A percentile compares a stretch with the other conserved stretches of the same genome.
Evolutionary conservation across 2,888 invertebrate species (phyloP).

Genomic region (Thecocarcelia acutangulata): DNA sequence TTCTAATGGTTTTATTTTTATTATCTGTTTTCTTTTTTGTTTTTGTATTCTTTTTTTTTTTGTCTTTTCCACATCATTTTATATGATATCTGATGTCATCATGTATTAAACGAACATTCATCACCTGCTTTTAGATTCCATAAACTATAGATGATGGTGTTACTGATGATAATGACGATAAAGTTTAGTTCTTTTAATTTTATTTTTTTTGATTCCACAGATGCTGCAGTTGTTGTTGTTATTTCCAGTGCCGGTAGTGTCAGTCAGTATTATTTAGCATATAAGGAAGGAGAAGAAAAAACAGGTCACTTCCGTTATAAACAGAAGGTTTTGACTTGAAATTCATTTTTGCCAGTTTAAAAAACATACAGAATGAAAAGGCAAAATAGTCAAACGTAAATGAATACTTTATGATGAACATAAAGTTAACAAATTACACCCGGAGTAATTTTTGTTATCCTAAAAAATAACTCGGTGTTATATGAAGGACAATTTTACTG

Average conservation of each 20-base stretch:
- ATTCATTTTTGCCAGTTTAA: slow-evolving; percentile 15
- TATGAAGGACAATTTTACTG: too few species aligned
- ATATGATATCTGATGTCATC: slow-evolving; percentile 65
- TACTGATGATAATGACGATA: slow-evolving; percentile 36
- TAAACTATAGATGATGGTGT: slow-evolving; percentile 50
- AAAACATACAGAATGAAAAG: slow-evolving; percentile 17
- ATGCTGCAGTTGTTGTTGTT: slow-evolving; percentile 29
- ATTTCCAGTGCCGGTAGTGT: slow-evolving; percentile 48
- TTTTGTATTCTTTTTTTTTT: background rate
- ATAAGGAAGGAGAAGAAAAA: slow-evolving; percentile 17
- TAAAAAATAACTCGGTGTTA: too few species aligned
- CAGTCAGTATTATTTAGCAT: slow-evolving; percentile 54
- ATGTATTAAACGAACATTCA: slow-evolving; percentile 65
- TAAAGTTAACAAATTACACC: slow-evolving; percentile 1
- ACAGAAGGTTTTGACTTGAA: slow-evolving; percentile 23
- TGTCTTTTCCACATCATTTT: slow-evolving; percentile 33
- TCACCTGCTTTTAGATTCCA: slow-evolving; percentile 57
- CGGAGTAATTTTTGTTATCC: background rate
- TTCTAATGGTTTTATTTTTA: slow-evolving; percentile 54
- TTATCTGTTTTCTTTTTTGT: background rate
- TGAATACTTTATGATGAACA: slow-evolving; percentile 9
- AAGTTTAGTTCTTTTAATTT: slow-evolving; percentile 7
- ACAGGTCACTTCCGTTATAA: slow-evolving; percentile 65
- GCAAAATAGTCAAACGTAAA: slow-evolving; percentile 25
- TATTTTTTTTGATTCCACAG: background rate